Conservation (phyloP, 2,797 vertebrate genomes). For the Rhyacichthys aspro region DNA sequence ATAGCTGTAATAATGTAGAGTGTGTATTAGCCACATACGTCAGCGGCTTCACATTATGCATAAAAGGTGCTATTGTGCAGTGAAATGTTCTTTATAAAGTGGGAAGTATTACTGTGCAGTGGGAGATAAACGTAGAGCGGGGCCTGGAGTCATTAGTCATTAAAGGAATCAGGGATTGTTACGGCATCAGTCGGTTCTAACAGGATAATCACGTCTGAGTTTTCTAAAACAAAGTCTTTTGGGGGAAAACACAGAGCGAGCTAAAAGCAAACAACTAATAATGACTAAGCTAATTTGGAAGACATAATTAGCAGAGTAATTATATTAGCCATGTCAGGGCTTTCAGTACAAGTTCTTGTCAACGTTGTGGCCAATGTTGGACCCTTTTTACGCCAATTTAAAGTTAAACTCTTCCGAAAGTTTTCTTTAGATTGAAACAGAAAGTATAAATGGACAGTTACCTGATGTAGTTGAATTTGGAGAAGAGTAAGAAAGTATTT, state of each 20-base stretch:
- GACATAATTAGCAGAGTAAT: background rate
- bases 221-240: background rate
- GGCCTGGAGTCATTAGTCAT: background rate
- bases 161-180: background rate
- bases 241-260: no score
- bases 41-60: conserved; percentile 45
- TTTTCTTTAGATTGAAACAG: no score
- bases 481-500: no score
- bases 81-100: conserved; percentile 25
- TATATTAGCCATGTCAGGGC: no score
- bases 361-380: no score
- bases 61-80: conserved; percentile 34
- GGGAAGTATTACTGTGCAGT: conserved; percentile 25
- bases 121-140: background rate
- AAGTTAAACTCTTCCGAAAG: no score
- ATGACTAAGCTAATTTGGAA: background rate
- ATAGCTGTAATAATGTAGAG: conserved; percentile 51
- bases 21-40: conserved; percentile 61
- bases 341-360: no score
- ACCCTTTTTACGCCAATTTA: no score
- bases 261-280: no score
- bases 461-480: no score
- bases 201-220: background rate
- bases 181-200: background rate
- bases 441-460: no score